Evolutionary conservation across 2,797 vertebrate genomes (phyloP).

Genomic region (Siniperca undulata): DNA sequence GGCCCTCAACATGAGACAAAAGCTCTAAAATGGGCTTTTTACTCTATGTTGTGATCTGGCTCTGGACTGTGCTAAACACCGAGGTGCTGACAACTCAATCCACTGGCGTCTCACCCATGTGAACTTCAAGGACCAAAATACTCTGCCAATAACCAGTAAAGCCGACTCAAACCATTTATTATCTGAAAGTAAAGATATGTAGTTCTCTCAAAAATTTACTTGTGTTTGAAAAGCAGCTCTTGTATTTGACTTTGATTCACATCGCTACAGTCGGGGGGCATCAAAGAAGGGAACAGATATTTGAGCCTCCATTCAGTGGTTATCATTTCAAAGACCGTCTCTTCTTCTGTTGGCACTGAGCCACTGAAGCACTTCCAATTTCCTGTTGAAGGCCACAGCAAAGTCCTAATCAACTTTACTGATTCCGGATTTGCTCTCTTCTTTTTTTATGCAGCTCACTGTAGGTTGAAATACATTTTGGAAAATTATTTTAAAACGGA

Average conservation of each 20-base stretch:
- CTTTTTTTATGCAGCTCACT: constrained; percentile 12
- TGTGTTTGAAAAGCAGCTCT: neutral
- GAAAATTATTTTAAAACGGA: constrained; percentile 2
- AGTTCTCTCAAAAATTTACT: neutral
- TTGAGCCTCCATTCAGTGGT: constrained; percentile 10
- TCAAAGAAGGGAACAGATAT: constrained; percentile 10
- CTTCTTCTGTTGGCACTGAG: constrained; percentile 40
- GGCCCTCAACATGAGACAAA: constrained; percentile 76
- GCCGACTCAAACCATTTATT: neutral
- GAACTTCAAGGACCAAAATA: constrained; percentile 13
- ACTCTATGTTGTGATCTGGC: constrained; percentile 62
- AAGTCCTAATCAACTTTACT: constrained; percentile 21
- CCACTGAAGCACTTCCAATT: constrained; percentile 45
- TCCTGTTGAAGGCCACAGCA: constrained; percentile 43
- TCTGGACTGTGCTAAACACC: constrained; percentile 50
- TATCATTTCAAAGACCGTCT: constrained; percentile 31
- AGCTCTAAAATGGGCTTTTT: constrained; percentile 69
- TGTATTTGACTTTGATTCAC: constrained; percentile 12
- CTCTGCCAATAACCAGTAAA: constrained; percentile 14
- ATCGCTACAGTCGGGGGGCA: neutral
- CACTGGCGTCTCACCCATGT: constrained; percentile 24
- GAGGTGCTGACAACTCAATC: constrained; percentile 74
- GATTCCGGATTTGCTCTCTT: neutral
- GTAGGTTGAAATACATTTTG: neutral
- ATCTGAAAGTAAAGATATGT: constrained; percentile 8